Percentiles rank a stretch among this genome's conserved stretches.
phyloP scores from a whole-genome alignment of 2,888 invertebrate species.

The Cecidostiba fungosa region DNA sequence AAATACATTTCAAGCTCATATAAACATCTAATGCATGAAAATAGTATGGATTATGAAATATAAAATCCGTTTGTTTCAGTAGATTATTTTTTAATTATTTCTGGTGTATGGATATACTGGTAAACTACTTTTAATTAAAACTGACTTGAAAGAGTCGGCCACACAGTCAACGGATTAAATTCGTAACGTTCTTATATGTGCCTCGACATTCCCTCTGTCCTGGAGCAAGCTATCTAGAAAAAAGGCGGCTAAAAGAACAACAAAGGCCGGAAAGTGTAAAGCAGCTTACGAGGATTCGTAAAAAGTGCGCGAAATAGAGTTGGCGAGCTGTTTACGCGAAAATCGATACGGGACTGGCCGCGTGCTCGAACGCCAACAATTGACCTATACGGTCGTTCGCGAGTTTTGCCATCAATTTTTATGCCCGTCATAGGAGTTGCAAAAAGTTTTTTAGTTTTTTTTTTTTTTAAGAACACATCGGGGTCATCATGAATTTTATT shows the following conservation, averaged over 20 bases:
- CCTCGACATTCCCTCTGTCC: neutral
- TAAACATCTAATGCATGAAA: no score
- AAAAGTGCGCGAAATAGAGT: slow-evolving; percentile 20
- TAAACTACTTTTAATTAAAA: neutral
- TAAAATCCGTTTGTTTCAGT: no score
- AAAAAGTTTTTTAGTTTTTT: slow-evolving; percentile 28
- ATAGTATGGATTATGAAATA: no score
- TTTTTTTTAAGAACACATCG: slow-evolving; percentile 15
- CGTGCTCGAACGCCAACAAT: slow-evolving; percentile 14
- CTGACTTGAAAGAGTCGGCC: neutral
- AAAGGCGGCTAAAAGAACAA: neutral
- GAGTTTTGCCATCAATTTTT: slow-evolving; percentile 48
- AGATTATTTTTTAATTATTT: no score
- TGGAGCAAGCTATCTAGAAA: neutral
- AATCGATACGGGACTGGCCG: slow-evolving; percentile 13
- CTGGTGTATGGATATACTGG: neutral
- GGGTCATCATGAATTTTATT: neutral
- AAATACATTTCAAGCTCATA: no score
- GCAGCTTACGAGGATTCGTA: neutral
- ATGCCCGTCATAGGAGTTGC: neutral
- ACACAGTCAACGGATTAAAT: neutral
- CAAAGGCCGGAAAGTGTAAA: neutral
- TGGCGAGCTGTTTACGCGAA: neutral
- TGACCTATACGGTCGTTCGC: slow-evolving; percentile 33
- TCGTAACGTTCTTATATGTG: neutral